Evolutionary conservation across 2,113 vertebrate genomes (phyloP), one percentile per base, ranked within the genome.

Genomic region (Jaculus jaculus): DNA sequence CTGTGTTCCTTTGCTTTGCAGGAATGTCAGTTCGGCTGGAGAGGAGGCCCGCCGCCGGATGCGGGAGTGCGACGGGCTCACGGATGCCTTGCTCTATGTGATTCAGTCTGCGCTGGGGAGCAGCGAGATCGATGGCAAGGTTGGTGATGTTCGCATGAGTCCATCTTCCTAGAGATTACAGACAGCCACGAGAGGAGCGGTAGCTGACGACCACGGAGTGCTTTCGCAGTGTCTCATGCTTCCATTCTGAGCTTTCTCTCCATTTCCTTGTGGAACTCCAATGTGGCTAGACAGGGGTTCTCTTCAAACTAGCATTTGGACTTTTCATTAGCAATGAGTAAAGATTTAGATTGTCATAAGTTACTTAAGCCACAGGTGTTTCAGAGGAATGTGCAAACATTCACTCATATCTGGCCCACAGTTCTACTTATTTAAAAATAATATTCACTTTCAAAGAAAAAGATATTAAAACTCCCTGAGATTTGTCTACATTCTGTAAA

Each of bases 71-170:
- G 99, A 99, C 28, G 99, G 99, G 91, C 99, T 99, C 97, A 99
- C 99, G 3, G 99, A 99, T 16, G 99, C 99, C 47, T 98, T 99
- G 98, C 99, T 99, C 84, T 99, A 99, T 66, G 99, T 99, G 98
- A 99, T 99, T 97, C 99, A 99, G 98, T 99, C 99, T 94, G 99
- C 99, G 79, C 98, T 99, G 94, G 99, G 99, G 95, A 99, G 99
- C 98, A 99, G 98, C 90, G 99, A 99, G 98, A 99, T 99, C 97
- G 99, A 99, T 98, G 99, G 99, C 99, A 99, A 99, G 99, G 99
- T 99, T 96, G 95, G 98, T 98, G 92, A 82, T 84, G 3, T 96
- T 96, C 85, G 34, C 96, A 42, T 82, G 93, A 96, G 60, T 58
- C 1, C 13, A 60, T 47, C 58, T 1, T 80, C 42, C n/a, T 24